These are phyloP conservation scores for Pocillopora verrucosa DNA, from an alignment of 64 coral and sea anemone genomes.

Conservation along the genomic window DNA sequence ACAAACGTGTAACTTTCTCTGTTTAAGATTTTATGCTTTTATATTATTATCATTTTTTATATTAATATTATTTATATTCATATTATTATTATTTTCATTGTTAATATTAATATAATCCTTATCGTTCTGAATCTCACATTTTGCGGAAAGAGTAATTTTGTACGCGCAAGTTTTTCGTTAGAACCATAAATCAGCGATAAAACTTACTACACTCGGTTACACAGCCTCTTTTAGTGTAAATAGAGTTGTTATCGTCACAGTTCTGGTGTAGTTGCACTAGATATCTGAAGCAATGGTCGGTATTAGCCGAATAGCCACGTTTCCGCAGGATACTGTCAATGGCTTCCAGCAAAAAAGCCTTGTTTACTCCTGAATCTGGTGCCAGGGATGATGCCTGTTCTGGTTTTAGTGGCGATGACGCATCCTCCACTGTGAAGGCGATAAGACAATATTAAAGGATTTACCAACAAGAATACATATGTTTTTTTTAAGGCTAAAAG, in stretches of 20 bases:
- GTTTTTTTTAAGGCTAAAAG: too few relatives aligned
- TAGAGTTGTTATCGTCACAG: constrained; percentile 17
- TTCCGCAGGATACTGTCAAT: not conserved
- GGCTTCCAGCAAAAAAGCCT: not conserved
- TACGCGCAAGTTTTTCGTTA: not conserved
- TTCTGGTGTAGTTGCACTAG: not conserved
- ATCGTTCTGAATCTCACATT: too few relatives aligned
- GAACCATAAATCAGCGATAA: not conserved
- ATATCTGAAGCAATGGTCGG: not conserved
- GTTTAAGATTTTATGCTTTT: too few relatives aligned
- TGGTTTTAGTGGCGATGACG: too few relatives aligned
- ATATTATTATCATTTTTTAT: too few relatives aligned
- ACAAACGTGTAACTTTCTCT: too few relatives aligned
- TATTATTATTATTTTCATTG: too few relatives aligned
- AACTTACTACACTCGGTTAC: constrained; percentile 8
- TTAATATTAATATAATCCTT: too few relatives aligned
- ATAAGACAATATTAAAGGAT: not conserved
- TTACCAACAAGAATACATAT: not conserved
- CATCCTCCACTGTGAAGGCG: not conserved
- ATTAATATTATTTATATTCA: too few relatives aligned
- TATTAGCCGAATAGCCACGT: constrained; percentile 3
- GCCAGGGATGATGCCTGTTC: not conserved
- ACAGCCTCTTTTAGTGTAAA: constrained; percentile 16
- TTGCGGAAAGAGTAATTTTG: not conserved
- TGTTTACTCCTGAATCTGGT: constrained; percentile 14